Base-by-base conservation (phyloP, 2,888 invertebrate genomes). In the Gortyna flavago region DNA sequence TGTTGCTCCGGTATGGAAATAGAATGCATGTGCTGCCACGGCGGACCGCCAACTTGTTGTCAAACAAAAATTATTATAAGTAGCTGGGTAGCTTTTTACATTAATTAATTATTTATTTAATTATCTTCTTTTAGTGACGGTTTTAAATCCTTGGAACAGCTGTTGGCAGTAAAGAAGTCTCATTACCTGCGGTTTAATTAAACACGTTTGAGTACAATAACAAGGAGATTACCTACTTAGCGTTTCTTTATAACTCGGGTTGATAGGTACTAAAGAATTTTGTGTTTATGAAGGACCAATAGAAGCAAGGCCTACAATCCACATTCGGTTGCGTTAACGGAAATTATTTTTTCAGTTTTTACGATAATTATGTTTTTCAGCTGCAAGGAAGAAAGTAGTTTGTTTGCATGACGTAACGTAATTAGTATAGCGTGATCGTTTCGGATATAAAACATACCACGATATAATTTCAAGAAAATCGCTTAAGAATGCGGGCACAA, bases 1-100 rank as follows among this genome's bases (percentile, higher is more conserved):
- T 93, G 93, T 93, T 89, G 95, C 88, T 80, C 77, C 75, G 84
- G 87, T 80, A 80, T 83, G 85, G 89, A 93, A 95, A 95, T 95
- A 95, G 95, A 94, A 91, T 86, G 86, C 88, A 87, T 90, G 85
- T 89, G 88, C 88, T 83, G 83, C 85, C 77, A 80, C 82, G 69
- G 59, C 81, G 25, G 72, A 80, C 85, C 75, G 65, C 85, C 70
- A 80, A 86, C 88, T 87, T 87, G 84, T 68, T 86, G 80, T 83
- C 71, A 80, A 81, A 82, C 84, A 77, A 74, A 82, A 80, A 83
- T 73, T 78, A 44, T 80, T 80, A 70, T 66, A 79, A 48, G 21
- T 38, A 32, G n/a, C 13, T 62, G 18, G 11, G 16, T 67, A 48
- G 57, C 71, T 77, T 69, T 75, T 67, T 71, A 70, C 11, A 8